Evolutionary conservation across 2,888 invertebrate species (phyloP).

Genomic region (Cheilosia urbana): DNA sequence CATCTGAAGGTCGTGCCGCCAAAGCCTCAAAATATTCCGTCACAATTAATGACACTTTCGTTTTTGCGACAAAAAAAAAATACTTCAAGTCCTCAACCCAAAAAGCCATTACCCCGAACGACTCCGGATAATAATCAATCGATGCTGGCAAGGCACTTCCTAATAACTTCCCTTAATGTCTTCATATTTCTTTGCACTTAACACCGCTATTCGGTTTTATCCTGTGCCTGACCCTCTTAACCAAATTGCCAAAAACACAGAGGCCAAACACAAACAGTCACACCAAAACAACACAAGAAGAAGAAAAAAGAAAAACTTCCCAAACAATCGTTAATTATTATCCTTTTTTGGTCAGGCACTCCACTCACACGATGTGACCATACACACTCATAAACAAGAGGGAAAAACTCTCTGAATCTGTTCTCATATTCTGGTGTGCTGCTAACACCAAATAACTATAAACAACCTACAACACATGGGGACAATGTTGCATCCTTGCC

Average conservation of each 20-base stretch:
- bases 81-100: not conserved
- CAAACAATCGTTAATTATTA: slow-evolving; percentile 70
- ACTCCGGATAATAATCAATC: slow-evolving; percentile 43
- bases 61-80: not conserved
- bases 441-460: slow-evolving; percentile 74
- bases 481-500: slow-evolving; percentile 73
- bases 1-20: too few species aligned
- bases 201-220: slow-evolving; percentile 28
- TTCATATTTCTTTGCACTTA: slow-evolving; percentile 56
- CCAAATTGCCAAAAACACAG: slow-evolving; percentile 13
- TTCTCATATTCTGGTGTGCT: slow-evolving; percentile 54
- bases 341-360: slow-evolving; percentile 45
- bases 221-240: slow-evolving; percentile 25
- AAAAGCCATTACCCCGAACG: not conserved
- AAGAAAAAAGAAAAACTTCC: slow-evolving; percentile 42
- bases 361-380: slow-evolving; percentile 36
- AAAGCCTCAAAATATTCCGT: too few species aligned
- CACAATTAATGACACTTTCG: not conserved
- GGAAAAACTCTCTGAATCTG: slow-evolving; percentile 44
- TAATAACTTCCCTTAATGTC: slow-evolving; percentile 45
- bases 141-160: slow-evolving; percentile 31
- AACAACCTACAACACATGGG: slow-evolving; percentile 70
- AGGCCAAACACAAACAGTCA: slow-evolving; percentile 26
- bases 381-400: slow-evolving; percentile 40
- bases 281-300: not conserved